Evolutionary conservation across 1,140 invertebrate species (phyloP).

Genomic region (Anastrepha obliqua): DNA sequence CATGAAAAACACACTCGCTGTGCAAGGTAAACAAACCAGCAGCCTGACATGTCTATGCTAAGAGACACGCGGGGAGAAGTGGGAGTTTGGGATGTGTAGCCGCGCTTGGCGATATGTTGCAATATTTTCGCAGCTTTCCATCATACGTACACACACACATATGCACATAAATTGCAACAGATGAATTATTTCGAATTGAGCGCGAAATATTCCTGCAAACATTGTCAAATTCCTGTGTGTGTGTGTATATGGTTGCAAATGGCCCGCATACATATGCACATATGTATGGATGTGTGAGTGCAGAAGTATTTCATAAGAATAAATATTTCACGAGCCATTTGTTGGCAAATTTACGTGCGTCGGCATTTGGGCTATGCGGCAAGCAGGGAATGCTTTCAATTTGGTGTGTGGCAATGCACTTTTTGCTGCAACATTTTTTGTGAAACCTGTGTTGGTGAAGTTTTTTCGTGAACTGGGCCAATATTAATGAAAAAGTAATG

Average conservation of each 20-base stretch:
- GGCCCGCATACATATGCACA: background rate
- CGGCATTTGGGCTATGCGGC: no score
- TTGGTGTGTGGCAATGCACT: no score
- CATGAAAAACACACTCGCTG: background rate
- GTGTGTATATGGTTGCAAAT: no score
- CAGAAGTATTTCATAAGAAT: background rate
- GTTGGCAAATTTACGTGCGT: no score
- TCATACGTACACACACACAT: background rate
- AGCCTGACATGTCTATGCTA: no score
- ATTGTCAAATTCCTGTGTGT: background rate
- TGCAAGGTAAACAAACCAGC: slow-evolving; percentile 3
- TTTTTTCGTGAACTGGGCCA: no score
- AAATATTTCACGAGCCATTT: no score
- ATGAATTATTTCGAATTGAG: slow-evolving; percentile 22
- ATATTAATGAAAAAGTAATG: no score
- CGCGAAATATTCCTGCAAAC: background rate
- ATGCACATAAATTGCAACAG: background rate
- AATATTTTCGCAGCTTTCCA: slow-evolving; percentile 22
- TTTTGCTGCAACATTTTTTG: no score
- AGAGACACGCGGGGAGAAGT: no score
- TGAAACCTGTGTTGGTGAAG: no score
- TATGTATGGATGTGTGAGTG: background rate
- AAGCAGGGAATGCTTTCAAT: no score
- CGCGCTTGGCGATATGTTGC: slow-evolving; percentile 7
- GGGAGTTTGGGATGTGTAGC: background rate